Base-by-base conservation (phyloP, 2,888 invertebrate genomes). In the Xestobium rufovillosum region DNA sequence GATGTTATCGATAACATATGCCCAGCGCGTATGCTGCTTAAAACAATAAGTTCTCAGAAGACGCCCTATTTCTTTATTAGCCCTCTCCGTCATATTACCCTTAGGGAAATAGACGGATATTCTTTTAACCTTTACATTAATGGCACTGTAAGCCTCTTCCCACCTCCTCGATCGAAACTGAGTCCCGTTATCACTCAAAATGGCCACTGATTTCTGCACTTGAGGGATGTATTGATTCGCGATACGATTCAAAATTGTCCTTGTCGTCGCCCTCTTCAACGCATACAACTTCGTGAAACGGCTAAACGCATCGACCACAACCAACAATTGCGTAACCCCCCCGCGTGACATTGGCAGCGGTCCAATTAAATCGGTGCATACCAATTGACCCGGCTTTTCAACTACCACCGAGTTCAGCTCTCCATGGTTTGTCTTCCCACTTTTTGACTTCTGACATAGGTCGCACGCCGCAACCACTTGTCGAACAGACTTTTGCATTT, bases 161-260 rank as follows among this genome's bases (percentile, higher is more conserved):
- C n/a, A n/a, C n/a, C n/a, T n/a, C 34, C 32, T 8, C 1, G 30
- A 16, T 3, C 9, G 6, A 14, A 52, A 42, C 10, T 50, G 48
- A 0, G 50, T 36, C 9, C 47, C 49, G 36, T 51, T 51, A 26
- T 48, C 49, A 3, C 41, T 42, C 3, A 52, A 40, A 4, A 52
- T 43, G 3, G 36, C 34, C 28, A 34, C 11, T 8, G 48, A 49
- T 16, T 45, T 25, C 3, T 43, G 45, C 15, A 42, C 25, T 1
- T 10, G 13, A 10, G 31, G 30, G n/a, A 44, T 4, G 26, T 44
- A 35, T 19, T 42, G 31, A 11, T 35, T 31, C 2, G 23, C 14
- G 4, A 42, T 3, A 13, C 27, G 15, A 6, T 31, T 27, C 3
- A 44, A 3, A 10, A 42, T 36, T 9, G 27, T 19, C 12, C 3